phyloP scores from a whole-genome alignment of 2,113 vertebrate genomes.

The Aramus guarauna region DNA sequence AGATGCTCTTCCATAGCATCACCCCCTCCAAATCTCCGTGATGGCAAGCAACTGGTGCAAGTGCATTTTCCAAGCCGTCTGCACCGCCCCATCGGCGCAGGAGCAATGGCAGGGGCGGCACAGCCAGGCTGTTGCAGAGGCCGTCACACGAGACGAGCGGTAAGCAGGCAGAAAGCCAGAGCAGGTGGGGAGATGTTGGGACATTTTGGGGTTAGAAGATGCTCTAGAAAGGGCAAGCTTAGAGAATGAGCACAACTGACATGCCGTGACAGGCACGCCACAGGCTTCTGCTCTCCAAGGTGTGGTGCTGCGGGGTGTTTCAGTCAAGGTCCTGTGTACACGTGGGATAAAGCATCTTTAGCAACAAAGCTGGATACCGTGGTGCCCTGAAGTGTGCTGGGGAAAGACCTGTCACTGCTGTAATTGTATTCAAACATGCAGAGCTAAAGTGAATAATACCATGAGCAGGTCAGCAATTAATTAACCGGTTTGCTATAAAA shows the following conservation, averaged over 20 bases:
- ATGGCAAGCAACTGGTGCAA: background rate
- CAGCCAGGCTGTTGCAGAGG: background rate
- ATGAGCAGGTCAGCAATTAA: background rate
- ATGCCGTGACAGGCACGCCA: background rate
- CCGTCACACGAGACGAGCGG: rapidly evolving
- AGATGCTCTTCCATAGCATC: background rate
- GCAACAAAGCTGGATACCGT: background rate
- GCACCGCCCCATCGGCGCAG: rapidly evolving
- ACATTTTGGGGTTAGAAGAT: background rate
- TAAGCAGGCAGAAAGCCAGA: background rate
- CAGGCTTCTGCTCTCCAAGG: background rate
- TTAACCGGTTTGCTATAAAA: background rate
- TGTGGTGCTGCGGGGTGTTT: background rate
- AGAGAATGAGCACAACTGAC: background rate
- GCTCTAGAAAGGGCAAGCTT: background rate
- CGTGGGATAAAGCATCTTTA: background rate
- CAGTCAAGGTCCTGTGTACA: background rate
- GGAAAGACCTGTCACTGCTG: background rate
- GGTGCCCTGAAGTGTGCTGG: background rate
- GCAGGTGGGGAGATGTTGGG: background rate
- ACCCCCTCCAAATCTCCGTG: background rate
- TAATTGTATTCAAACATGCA: background rate
- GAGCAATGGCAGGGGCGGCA: background rate
- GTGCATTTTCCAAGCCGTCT: background rate
- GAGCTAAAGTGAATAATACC: background rate